Percentiles rank a stretch among this genome's conserved stretches.
These are phyloP conservation scores for Sphaeramia orbicularis DNA, from an alignment of 2,797 vertebrate genomes.

Conservation along the genomic window DNA sequence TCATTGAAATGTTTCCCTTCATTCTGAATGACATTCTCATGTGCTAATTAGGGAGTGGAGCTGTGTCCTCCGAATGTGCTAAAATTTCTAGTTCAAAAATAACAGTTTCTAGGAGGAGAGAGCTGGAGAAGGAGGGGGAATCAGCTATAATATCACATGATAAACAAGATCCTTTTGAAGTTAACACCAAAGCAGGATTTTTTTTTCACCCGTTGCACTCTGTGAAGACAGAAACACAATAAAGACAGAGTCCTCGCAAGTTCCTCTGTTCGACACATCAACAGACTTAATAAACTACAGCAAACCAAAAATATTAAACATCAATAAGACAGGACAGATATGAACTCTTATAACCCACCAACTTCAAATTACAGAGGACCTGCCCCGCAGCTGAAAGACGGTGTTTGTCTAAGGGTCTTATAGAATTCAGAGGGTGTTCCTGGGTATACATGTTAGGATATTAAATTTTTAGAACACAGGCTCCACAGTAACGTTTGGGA, in stretches of 20 bases:
- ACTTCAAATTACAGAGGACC: slow-evolving; percentile 40
- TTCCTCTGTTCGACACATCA: slow-evolving; percentile 31
- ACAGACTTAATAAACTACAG: slow-evolving; percentile 66
- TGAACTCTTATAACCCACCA: slow-evolving; percentile 23
- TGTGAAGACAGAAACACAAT: slow-evolving; percentile 53
- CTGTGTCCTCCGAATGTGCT: slow-evolving; percentile 49
- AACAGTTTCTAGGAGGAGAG: slow-evolving; percentile 45
- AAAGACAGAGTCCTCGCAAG: slow-evolving; percentile 44
- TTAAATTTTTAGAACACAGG: slow-evolving; percentile 33
- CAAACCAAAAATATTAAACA: slow-evolving; percentile 60
- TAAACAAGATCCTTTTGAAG: slow-evolving; percentile 72
- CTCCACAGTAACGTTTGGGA: slow-evolving; percentile 7
- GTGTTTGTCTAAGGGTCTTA: slow-evolving; percentile 32
- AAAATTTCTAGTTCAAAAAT: slow-evolving; percentile 55
- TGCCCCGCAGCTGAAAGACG: slow-evolving; percentile 7
- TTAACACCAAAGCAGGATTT: slow-evolving; percentile 52
- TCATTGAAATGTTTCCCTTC: slow-evolving; percentile 44
- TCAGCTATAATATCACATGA: slow-evolving; percentile 52
- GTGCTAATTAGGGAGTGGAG: slow-evolving; percentile 69
- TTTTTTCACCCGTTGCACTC: slow-evolving; percentile 20
- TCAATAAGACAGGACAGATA: slow-evolving; percentile 43
- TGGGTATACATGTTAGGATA: slow-evolving; percentile 8
- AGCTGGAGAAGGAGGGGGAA: background rate
- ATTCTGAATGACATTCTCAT: slow-evolving; percentile 56
- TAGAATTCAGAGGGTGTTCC: slow-evolving; percentile 34